These are phyloP conservation scores for Gobionotothen gibberifrons DNA, from an alignment of 2,797 vertebrate genomes.

Conservation along the genomic window DNA sequence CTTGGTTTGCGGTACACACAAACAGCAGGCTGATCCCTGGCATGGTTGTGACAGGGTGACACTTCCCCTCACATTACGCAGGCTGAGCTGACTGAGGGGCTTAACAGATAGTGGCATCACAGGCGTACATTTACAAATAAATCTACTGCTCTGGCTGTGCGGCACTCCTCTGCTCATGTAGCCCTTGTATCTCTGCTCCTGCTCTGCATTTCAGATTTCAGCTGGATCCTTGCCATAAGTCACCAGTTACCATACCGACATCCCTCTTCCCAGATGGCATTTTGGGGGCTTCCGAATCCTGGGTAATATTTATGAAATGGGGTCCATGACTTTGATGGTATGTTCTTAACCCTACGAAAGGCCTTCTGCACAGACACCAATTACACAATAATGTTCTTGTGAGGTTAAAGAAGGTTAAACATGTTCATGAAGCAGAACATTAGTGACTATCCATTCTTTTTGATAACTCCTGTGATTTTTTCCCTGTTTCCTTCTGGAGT, in stretches of 20 bases:
- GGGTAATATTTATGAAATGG: conserved; percentile 38
- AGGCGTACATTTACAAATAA: conserved; percentile 77
- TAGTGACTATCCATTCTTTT: background rate
- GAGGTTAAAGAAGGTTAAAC: conserved; percentile 15
- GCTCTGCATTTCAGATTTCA: conserved; percentile 71
- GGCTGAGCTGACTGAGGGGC: conserved; percentile 80
- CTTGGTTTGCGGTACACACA: conserved; percentile 71
- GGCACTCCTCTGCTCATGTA: conserved; percentile 73
- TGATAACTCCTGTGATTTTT: conserved; percentile 7
- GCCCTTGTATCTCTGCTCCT: conserved; percentile 63
- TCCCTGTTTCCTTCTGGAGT: conserved; percentile 25
- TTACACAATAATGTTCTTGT: background rate
- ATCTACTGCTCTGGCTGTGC: conserved; percentile 71
- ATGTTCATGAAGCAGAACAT: background rate
- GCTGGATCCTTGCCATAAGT: conserved; percentile 66
- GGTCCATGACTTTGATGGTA: conserved; percentile 15
- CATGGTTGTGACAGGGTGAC: conserved; percentile 83
- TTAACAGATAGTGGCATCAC: conserved; percentile 81
- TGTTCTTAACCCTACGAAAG: background rate
- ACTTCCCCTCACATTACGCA: conserved; percentile 81
- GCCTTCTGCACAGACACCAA: background rate
- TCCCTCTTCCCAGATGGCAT: conserved; percentile 55
- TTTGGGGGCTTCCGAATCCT: conserved; percentile 38
- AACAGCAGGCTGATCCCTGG: conserved; percentile 79
- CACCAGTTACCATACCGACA: conserved; percentile 45